A percentile compares a stretch with the other conserved stretches of the same genome.
Conservation (phyloP, 2,888 invertebrate genomes). For the Nomada flava region DNA sequence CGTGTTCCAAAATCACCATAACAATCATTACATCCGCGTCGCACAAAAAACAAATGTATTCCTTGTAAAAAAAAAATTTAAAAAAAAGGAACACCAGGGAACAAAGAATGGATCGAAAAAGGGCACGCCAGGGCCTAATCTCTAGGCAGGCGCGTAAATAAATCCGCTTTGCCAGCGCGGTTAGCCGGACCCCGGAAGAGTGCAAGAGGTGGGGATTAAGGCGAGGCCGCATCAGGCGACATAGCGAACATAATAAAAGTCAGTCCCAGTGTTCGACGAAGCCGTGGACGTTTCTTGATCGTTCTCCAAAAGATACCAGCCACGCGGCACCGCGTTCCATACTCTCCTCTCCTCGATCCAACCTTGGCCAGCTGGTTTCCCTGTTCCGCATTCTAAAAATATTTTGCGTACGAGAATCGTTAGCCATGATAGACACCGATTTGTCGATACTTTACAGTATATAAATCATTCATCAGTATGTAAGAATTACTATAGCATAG, state of each 20-base stretch:
- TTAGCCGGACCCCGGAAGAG: constrained; percentile 65
- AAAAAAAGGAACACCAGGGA: not conserved
- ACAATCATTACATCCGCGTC: no score
- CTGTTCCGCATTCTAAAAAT: constrained; percentile 77
- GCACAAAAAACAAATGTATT: no score
- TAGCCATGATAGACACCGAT: constrained; percentile 38
- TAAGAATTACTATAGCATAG: no score
- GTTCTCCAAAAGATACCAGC: constrained; percentile 69
- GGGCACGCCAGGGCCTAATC: constrained; percentile 3
- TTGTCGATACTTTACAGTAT: constrained; percentile 13
- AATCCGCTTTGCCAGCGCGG: constrained; percentile 61
- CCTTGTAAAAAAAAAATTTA: not conserved
- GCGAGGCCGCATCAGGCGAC: constrained; percentile 65
- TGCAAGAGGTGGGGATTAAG: constrained; percentile 62
- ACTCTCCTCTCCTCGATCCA: constrained; percentile 57
- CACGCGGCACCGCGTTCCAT: constrained; percentile 54
- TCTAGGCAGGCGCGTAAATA: constrained; percentile 28
- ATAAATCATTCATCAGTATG: no score
- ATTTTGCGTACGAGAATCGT: constrained; percentile 59
- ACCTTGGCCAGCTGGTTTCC: constrained; percentile 72
- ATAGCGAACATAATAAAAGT: constrained; percentile 67
- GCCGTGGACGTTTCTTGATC: constrained; percentile 62
- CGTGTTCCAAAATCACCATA: no score
- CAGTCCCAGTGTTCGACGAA: constrained; percentile 39
- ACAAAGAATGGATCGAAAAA: constrained; percentile 15